These are phyloP conservation scores for Zeugodacus cucurbitae DNA, from an alignment of 1,140 invertebrate species.

Conservation along the genomic window DNA sequence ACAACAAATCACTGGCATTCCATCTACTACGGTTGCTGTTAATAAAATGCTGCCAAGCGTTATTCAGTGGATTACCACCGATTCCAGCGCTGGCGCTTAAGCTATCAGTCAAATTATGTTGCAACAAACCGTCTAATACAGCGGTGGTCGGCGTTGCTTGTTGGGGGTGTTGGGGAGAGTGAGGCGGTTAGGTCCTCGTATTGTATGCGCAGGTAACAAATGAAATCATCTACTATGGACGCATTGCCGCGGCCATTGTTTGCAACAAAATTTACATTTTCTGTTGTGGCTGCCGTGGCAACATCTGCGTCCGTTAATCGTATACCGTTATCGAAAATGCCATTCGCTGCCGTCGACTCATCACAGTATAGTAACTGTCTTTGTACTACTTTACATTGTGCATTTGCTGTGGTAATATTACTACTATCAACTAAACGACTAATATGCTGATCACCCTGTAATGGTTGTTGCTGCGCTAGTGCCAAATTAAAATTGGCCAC, in stretches of 20 bases:
- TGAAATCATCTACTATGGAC: slow-evolving; percentile 42
- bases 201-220: slow-evolving; percentile 50
- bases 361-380: slow-evolving; percentile 30
- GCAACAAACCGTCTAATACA: neutral
- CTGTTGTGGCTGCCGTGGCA: neutral
- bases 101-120: slow-evolving; percentile 3
- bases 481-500: slow-evolving; percentile 59
- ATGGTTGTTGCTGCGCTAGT: slow-evolving; percentile 41
- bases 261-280: too few species aligned
- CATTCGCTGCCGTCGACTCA: neutral
- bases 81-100: neutral
- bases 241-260: neutral
- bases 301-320: neutral
- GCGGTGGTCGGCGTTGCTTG: neutral
- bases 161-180: neutral
- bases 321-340: neutral
- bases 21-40: neutral
- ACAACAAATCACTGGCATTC: neutral
- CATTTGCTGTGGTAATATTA: neutral
- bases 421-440: neutral
- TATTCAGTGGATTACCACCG: neutral
- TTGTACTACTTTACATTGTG: slow-evolving; percentile 20
- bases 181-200: neutral
- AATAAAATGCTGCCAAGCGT: neutral
- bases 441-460: neutral